Evolutionary conservation across 1,140 invertebrate species (phyloP).

Genomic region (Zaprionus gabonicus): DNA sequence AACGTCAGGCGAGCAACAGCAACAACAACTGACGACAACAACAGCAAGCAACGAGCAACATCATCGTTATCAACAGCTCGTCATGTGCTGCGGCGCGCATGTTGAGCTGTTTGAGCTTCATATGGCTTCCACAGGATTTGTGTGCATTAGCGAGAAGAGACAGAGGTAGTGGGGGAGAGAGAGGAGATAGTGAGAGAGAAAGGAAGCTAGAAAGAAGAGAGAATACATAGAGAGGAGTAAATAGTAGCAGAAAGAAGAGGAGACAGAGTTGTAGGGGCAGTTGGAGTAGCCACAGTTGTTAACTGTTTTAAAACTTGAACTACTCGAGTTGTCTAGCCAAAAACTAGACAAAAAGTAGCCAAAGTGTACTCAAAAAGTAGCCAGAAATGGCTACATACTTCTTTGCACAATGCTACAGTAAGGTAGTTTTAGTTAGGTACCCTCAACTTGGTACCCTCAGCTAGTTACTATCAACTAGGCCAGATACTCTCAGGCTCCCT

Average conservation of each 20-base stretch:
- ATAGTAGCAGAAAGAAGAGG: neutral
- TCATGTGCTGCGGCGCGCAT: constrained; percentile 33
- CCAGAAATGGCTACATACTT: no score
- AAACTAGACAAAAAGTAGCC: neutral
- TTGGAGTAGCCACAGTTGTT: neutral
- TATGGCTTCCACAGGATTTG: constrained; percentile 79
- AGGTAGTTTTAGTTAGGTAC: no score
- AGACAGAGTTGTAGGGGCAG: neutral
- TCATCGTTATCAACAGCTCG: constrained; percentile 76
- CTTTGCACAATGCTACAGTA: no score
- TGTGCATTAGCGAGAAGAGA: constrained; percentile 55
- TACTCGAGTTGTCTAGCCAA: neutral
- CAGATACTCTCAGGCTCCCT: no score
- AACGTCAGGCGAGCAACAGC: constrained; percentile 21
- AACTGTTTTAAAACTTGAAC: neutral
- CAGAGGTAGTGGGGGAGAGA: constrained; percentile 2
- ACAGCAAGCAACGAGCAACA: constrained; percentile 53
- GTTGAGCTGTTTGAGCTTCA: constrained; percentile 67
- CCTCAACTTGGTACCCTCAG: no score
- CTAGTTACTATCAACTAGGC: no score
- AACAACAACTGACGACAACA: constrained; percentile 22
- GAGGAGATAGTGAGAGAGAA: neutral
- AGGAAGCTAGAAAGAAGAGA: constrained; percentile 4
- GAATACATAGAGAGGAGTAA: neutral
- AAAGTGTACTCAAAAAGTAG: no score